Conservation (phyloP, 2,797 vertebrate species). For the Gobio occitaniae region DNA sequence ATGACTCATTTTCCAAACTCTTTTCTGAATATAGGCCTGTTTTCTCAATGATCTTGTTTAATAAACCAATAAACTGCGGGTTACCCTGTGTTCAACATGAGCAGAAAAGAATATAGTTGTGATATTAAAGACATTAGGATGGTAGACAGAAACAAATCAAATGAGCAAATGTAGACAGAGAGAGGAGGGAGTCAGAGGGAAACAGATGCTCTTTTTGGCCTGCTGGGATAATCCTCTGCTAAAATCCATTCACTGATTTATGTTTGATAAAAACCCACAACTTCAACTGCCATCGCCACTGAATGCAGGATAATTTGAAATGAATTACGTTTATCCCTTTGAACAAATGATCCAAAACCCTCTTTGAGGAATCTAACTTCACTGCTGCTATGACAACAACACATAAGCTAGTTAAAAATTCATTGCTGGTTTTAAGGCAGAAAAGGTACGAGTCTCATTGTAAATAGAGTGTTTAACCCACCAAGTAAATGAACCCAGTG, state of each 20-base stretch:
- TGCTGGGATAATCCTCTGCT: constrained; percentile 41
- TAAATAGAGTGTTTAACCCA: constrained; percentile 30
- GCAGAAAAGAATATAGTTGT: constrained; percentile 16
- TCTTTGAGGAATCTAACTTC: constrained; percentile 27
- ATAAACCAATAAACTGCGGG: constrained; percentile 12
- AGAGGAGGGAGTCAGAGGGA: constrained; percentile 20
- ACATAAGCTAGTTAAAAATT: constrained; percentile 35
- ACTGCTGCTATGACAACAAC: constrained; percentile 46
- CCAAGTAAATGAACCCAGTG: constrained; percentile 25
- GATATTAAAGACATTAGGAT: constrained; percentile 31
- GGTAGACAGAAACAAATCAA: constrained; percentile 26
- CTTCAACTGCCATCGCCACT: constrained; percentile 21
- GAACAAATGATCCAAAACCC: constrained; percentile 14
- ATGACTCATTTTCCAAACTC: constrained; percentile 37
- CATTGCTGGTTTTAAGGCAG: constrained; percentile 31
- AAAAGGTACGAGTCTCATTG: background rate
- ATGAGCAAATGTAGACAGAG: constrained; percentile 35
- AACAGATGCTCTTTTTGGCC: constrained; percentile 42
- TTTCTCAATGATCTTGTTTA: constrained; percentile 39
- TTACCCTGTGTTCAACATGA: constrained; percentile 6
- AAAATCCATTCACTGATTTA: constrained; percentile 46
- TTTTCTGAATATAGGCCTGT: constrained; percentile 27
- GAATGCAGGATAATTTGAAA: constrained; percentile 19
- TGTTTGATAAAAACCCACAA: constrained; percentile 39
- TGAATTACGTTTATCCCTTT: constrained; percentile 31